Percentiles rank a stretch among this genome's conserved stretches.
phyloP scores from a whole-genome alignment of 2,113 vertebrate species.

The Falco punctatus region DNA sequence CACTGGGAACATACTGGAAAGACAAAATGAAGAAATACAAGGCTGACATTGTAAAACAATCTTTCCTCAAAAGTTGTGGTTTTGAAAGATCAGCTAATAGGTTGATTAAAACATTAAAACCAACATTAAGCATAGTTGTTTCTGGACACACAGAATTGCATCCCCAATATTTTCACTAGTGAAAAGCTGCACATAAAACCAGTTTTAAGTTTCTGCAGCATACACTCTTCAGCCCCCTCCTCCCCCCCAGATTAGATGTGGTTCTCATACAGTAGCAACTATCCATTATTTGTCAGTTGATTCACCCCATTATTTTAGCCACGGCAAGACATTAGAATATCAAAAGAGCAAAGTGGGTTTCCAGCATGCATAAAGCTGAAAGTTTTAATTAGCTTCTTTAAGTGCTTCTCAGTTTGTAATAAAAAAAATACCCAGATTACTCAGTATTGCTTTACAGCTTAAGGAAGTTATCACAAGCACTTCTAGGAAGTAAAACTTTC shows the following conservation, averaged over 20 bases:
- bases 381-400: neutral
- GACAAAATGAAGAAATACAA: neutral
- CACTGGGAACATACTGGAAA: conserved; percentile 92
- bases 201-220: neutral
- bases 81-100: neutral
- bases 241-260: fast-evolving
- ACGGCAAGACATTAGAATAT: fast-evolving
- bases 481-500: conserved; percentile 3
- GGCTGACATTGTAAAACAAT: neutral
- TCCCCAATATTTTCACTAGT: neutral
- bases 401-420: neutral
- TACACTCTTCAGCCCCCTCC: neutral
- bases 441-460: neutral
- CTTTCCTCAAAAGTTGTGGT: neutral
- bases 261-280: neutral
- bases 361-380: fast-evolving
- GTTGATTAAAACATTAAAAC: neutral
- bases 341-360: neutral
- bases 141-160: neutral
- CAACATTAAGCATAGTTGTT: neutral
- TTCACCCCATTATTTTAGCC: neutral
- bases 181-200: neutral
- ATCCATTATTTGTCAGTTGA: neutral
- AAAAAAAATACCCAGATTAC: neutral
- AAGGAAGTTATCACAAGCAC: neutral